These are phyloP conservation scores for Bufotes viridis DNA, from an alignment of 2,797 vertebrate genomes.

Conservation along the genomic window DNA sequence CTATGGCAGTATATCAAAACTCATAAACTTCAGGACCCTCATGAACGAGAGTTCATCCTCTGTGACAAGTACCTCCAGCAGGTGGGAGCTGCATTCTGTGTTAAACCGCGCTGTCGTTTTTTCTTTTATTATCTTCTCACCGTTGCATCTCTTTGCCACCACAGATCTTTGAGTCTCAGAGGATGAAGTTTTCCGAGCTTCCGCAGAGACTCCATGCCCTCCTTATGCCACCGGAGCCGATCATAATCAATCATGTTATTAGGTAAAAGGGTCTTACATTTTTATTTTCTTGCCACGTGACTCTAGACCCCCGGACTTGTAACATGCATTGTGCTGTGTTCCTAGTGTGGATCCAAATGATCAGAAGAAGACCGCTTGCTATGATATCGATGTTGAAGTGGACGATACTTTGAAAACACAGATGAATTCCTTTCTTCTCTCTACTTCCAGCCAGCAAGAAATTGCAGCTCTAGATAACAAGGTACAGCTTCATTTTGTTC, in stretches of 20 bases:
- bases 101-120: neutral
- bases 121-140: neutral
- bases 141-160: conserved; percentile 8
- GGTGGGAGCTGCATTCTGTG: conserved; percentile 70
- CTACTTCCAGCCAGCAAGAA: conserved; percentile 98
- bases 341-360: conserved; percentile 96
- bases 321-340: neutral
- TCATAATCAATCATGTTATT: conserved; percentile 99
- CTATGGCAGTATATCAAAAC: conserved; percentile 99
- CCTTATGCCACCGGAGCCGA: conserved; percentile 97
- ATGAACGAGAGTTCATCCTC: conserved; percentile 96
- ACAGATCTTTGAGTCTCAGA: conserved; percentile 95
- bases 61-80: conserved; percentile 99
- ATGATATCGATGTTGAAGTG: conserved; percentile 98
- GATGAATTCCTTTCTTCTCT: conserved; percentile 99
- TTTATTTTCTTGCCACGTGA: neutral
- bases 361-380: conserved; percentile 99
- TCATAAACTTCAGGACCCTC: conserved; percentile 97
- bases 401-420: conserved; percentile 98
- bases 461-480: conserved; percentile 98
- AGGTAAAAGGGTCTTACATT: conserved; percentile 77
- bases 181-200: conserved; percentile 99
- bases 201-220: conserved; percentile 95
- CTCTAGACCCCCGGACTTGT: neutral
- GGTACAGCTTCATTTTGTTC: conserved; percentile 71